Evolutionary conservation across 2,113 vertebrate species (phyloP).

Genomic region (Ptilonorhynchus violaceus): DNA sequence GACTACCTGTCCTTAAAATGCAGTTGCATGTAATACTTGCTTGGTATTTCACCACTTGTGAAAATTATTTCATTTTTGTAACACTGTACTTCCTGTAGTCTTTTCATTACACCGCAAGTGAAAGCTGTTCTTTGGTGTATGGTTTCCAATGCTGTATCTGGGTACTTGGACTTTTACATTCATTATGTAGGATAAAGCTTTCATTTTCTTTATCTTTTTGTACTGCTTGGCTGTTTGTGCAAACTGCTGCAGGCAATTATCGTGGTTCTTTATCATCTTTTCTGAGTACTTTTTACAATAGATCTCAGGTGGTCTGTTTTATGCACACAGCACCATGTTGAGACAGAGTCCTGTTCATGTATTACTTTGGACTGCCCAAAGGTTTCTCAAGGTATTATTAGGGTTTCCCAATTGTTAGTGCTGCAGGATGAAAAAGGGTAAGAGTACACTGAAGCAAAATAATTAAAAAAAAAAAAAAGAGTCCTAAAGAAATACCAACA

Average conservation of each 20-base stretch:
- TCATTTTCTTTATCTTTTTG: not conserved
- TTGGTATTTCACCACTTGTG: not conserved
- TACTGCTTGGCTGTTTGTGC: not conserved
- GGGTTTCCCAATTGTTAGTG: not conserved
- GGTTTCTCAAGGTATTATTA: not conserved
- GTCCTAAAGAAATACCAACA: not conserved
- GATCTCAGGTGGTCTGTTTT: not conserved
- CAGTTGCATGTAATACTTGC: not conserved
- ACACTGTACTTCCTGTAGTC: not conserved
- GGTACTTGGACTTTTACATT: not conserved
- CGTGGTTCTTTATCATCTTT: not conserved
- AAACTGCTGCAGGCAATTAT: not conserved
- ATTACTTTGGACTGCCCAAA: not conserved
- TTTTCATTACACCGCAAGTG: not conserved
- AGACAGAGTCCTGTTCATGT: not conserved
- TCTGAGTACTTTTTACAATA: not conserved
- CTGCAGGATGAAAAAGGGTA: not conserved
- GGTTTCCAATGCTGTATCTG: not conserved
- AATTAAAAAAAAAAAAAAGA: not conserved
- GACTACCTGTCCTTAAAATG: constrained; percentile 11
- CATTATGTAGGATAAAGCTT: not conserved
- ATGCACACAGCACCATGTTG: not conserved
- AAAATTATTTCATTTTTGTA: not conserved
- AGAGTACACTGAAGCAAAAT: not conserved
- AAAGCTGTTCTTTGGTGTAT: not conserved